Percentiles rank a stretch among this genome's conserved stretches.
Conservation (phyloP, 1,140 invertebrate species). For the Antheraea pernyi region DNA sequence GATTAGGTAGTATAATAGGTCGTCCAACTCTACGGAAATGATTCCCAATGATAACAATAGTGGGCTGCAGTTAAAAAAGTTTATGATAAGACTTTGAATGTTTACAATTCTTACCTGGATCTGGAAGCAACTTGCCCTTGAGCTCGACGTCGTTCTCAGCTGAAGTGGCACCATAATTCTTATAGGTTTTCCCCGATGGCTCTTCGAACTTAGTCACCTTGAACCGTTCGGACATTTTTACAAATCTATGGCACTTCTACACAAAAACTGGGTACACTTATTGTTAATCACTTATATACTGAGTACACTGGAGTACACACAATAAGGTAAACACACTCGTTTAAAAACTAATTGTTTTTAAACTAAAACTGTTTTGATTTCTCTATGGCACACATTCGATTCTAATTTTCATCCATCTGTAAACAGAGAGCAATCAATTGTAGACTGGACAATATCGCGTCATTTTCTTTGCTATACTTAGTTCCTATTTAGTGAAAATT, state of each 20-base stretch:
- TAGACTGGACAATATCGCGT: too few species aligned
- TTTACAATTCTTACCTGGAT: slow-evolving; percentile 48
- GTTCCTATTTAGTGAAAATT: too few species aligned
- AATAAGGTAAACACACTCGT: neutral
- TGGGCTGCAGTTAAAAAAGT: too few species aligned
- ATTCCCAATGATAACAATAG: too few species aligned
- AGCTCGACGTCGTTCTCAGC: slow-evolving; percentile 64
- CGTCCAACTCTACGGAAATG: too few species aligned
- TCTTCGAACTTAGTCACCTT: slow-evolving; percentile 77
- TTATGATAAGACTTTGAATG: neutral
- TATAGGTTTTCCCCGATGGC: slow-evolving; percentile 67
- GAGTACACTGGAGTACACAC: neutral
- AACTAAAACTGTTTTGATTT: neutral
- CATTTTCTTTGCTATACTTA: too few species aligned
- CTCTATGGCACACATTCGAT: neutral
- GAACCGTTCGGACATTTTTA: slow-evolving; percentile 76
- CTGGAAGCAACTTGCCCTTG: slow-evolving; percentile 65
- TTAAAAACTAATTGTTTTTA: slow-evolving; percentile 1
- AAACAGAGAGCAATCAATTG: neutral
- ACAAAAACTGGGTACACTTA: neutral
- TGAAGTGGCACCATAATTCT: slow-evolving; percentile 76
- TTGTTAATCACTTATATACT: neutral
- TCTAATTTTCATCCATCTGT: neutral
- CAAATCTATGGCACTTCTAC: neutral
- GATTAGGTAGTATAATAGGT: too few species aligned